Base-by-base conservation (phyloP, 2,888 invertebrate species). In the Rhopalosiphum nymphaeae region DNA sequence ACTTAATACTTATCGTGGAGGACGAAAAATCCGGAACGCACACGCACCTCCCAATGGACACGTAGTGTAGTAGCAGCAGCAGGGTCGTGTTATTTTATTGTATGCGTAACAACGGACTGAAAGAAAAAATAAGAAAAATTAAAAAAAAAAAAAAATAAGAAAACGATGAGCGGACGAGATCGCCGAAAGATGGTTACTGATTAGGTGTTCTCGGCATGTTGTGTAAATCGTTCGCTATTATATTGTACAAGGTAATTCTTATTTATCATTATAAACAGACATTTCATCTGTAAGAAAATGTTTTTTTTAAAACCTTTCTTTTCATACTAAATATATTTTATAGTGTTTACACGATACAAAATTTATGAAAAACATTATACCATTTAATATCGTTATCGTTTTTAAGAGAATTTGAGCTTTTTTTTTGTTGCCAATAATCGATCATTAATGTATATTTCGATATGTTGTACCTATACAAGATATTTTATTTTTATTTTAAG, bases 1-100 rank as follows among this genome's bases (percentile, higher is more conserved):
- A 78, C 78, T 78, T 78, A 78, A 67, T 67, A 67, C 67, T 36
- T 78, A 78, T 78, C 78, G 36, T 78, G 78, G 78, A 78, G 36
- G 78, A 78, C 78, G 9, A 36, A 78, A 78, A 78, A 78, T 78
- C 78, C 78, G 78, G 78, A 78, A 78, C 36, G 78, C 7, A 36
- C 78, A 78, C 78, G 36, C 78, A 36, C 36, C 78, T 78, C 36
- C 78, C 78, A 9, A 78, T 21, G 78, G 78, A 78, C 78, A 78
- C 36, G 36, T 36, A 78, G 36, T 26, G 53, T 53, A 57, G 57
- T 36, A 9, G 78, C 9, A 78, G 78, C 78, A 78, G 78, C 9
- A 36, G 78, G 36, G 36, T 78, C 78, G 78, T 78, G 36, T 78
- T 78, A 36, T 78, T 78, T 78, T 78, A 78, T 78, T 78, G 78